These are phyloP conservation scores for Leptinotarsa texana DNA, from an alignment of 1,140 invertebrate species.

Conservation along the genomic window DNA sequence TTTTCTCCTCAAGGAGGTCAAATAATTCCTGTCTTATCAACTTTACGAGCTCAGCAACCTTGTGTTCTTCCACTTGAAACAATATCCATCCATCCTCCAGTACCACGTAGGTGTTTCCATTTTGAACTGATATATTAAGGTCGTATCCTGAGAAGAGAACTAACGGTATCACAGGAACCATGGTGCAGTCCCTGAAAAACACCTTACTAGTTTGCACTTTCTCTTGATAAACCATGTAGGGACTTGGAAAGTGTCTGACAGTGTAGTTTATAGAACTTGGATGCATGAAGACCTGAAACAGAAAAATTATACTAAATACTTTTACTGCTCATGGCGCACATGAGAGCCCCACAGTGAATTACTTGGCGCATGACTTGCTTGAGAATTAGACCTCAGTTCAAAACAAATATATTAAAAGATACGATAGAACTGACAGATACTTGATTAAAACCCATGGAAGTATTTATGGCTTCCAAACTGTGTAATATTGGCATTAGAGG, in stretches of 20 bases:
- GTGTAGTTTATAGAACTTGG: constrained; percentile 78
- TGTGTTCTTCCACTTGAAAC: constrained; percentile 74
- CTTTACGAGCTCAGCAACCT: constrained; percentile 77
- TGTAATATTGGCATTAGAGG: too few species aligned
- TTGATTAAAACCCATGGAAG: too few species aligned
- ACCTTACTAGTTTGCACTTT: constrained; percentile 81
- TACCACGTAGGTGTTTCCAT: constrained; percentile 74
- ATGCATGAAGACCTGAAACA: constrained; percentile 66
- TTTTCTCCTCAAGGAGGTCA: constrained; percentile 78
- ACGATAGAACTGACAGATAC: too few species aligned
- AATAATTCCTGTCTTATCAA: constrained; percentile 73
- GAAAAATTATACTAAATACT: background rate
- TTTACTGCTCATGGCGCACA: too few species aligned
- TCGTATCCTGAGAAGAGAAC: constrained; percentile 78
- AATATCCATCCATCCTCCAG: constrained; percentile 85
- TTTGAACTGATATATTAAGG: constrained; percentile 72
- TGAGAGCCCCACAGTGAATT: too few species aligned
- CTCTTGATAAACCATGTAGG: constrained; percentile 82
- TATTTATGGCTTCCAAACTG: too few species aligned
- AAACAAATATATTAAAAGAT: too few species aligned
- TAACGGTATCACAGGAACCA: constrained; percentile 78
- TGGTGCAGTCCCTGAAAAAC: constrained; percentile 79
- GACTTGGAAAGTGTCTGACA: constrained; percentile 68
- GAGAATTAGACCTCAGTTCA: too few species aligned
- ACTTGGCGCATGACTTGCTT: too few species aligned